phyloP scores from a whole-genome alignment of 2,888 invertebrate species.

The Tuta absoluta region DNA sequence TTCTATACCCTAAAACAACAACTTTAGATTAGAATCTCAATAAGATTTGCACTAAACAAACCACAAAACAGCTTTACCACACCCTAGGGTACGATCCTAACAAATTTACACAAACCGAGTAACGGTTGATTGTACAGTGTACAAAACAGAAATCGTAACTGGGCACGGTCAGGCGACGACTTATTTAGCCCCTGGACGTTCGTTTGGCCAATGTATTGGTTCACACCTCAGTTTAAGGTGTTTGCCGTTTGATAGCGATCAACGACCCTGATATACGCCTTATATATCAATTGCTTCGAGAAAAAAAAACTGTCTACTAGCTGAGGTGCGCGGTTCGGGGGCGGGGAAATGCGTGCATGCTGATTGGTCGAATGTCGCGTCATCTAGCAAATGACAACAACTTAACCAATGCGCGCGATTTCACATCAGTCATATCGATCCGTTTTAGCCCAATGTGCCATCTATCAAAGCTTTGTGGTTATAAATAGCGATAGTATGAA shows the following conservation, averaged over 20 bases:
- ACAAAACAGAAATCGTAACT: constrained; percentile 32
- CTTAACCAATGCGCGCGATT: no score
- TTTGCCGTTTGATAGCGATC: constrained; percentile 16
- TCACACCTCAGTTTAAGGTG: constrained; percentile 27
- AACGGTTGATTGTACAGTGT: constrained; percentile 14
- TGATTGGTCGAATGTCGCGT: no score
- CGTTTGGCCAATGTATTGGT: constrained; percentile 34
- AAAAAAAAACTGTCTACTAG: no score
- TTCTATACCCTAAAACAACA: neutral
- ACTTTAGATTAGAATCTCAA: constrained; percentile 16
- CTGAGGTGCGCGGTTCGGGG: no score
- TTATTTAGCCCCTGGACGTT: constrained; percentile 34
- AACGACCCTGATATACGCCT: neutral
- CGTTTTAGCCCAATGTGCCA: no score
- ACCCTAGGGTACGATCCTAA: neutral
- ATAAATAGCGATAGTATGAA: no score
- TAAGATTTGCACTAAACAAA: constrained; percentile 10
- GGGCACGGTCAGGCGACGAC: constrained; percentile 30
- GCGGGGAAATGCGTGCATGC: no score
- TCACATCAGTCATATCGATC: no score
- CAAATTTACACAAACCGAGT: neutral
- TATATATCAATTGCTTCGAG: neutral
- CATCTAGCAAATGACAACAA: no score
- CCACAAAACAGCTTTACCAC: neutral
- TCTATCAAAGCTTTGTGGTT: no score